A percentile compares a stretch with the other conserved stretches of the same genome.
Conservation (phyloP, 23 tunicate species). For the Phallusia fumigata region DNA sequence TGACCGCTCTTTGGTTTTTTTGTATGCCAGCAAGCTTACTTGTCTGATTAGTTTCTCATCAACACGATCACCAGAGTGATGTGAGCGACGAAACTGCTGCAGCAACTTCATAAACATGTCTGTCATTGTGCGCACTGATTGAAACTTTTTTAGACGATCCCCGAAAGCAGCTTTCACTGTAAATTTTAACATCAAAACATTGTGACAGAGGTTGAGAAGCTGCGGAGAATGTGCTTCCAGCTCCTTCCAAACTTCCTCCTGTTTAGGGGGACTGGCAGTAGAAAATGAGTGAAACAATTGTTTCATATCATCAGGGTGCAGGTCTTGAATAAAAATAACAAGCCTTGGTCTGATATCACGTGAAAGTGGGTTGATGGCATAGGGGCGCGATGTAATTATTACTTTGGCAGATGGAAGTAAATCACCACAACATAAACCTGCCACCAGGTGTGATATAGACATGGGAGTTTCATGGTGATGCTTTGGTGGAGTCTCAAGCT, state of each 20-base stretch:
- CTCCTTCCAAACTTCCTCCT: slow-evolving; percentile 5
- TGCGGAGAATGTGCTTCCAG: slow-evolving; percentile 8
- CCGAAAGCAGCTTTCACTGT: neutral
- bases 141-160: neutral
- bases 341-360: slow-evolving; percentile 9
- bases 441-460: slow-evolving; percentile 4
- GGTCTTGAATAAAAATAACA: slow-evolving; percentile 10
- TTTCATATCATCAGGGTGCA: slow-evolving; percentile 6
- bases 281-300: slow-evolving; percentile 13
- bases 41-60: neutral
- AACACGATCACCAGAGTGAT: neutral
- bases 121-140: no score
- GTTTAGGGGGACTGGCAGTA: neutral
- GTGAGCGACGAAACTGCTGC: no score
- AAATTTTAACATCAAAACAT: slow-evolving; percentile 26
- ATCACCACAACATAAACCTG: slow-evolving; percentile 18
- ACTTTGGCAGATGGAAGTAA: slow-evolving; percentile 9
- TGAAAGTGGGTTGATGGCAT: neutral
- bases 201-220: slow-evolving; percentile 19
- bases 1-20: neutral
- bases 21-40: slow-evolving; percentile 2
- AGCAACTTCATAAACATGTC: neutral
- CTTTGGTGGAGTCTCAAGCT: slow-evolving; percentile 9
- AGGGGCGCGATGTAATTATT: slow-evolving; percentile 31
- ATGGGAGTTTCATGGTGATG: slow-evolving; percentile 4